Evolutionary conservation across 2,888 invertebrate genomes (phyloP), one percentile per base, ranked within the genome.

Genomic region (Rhabditoides inermis): DNA sequence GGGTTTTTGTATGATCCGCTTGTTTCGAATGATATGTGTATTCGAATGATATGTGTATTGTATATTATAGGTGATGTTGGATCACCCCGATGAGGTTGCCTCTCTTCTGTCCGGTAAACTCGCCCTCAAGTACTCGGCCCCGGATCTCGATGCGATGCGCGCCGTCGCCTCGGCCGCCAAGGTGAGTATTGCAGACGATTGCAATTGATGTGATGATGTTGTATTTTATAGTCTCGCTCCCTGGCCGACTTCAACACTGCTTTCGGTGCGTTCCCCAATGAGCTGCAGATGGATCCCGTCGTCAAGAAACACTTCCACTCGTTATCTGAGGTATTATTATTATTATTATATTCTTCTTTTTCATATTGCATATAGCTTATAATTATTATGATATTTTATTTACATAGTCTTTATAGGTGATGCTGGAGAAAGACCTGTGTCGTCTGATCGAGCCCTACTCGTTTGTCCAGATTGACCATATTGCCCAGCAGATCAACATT

Each of bases 361-460:
- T 32, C 15, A 7, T 10, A 7, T 32, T 32, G 7, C 15, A 10
- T 32, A 7, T 10, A 32, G 7, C 32, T 49, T 57, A n/a, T 30
- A 57, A n/a, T n/a, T n/a, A n/a, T n/a, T n/a, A n/a, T n/a, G n/a
- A n/a, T n/a, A n/a, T n/a, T n/a, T n/a, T n/a, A n/a, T n/a, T n/a
- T n/a, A n/a, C n/a, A n/a, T n/a, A n/a, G n/a, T n/a, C n/a, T n/a
- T n/a, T n/a, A n/a, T n/a, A n/a, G n/a, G n/a, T n/a, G n/a, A n/a
- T n/a, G n/a, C n/a, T n/a, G n/a, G n/a, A n/a, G n/a, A n/a, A n/a
- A 81, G 99, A 98, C 82, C 83, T 98, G 69, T 91, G 90, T 79
- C 85, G 95, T 63, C 89, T 99, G 70, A 94, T 99, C 61, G 98
- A 99, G 80, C 98, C 99, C 1, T 99, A 94, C 79, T 92, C 91